A percentile compares a stretch with the other conserved stretches of the same genome.
Conservation (phyloP, 92 coral and sea anemone genomes). For the Epizoanthus scotinus region DNA sequence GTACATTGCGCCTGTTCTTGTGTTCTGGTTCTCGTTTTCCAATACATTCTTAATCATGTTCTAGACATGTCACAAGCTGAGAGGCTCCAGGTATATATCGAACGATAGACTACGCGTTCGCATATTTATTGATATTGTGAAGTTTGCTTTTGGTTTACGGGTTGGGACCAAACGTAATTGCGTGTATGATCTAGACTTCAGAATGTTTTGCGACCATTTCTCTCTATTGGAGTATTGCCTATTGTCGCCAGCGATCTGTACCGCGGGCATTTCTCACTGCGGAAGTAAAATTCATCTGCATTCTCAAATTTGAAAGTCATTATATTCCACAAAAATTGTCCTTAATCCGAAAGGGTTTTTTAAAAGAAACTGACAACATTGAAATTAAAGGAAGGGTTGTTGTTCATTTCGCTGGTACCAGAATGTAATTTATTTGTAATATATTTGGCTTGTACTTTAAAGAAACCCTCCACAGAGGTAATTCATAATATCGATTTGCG, state of each 20-base stretch:
- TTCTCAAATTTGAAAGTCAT: conserved; percentile 2
- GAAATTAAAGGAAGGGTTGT: too few species aligned
- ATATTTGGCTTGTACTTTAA: too few species aligned
- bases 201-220: neutral
- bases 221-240: neutral
- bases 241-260: neutral
- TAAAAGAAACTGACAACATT: too few species aligned
- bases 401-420: too few species aligned
- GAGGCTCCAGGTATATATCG: neutral
- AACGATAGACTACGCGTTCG: neutral
- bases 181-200: neutral
- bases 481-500: too few species aligned
- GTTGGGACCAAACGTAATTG: neutral
- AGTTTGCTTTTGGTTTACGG: too few species aligned
- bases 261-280: neutral
- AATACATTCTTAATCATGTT: too few species aligned
- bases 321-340: neutral
- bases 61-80: neutral
- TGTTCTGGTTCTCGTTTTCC: too few species aligned
- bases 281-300: conserved; percentile 34
- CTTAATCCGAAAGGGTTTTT: too few species aligned
- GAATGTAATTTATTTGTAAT: too few species aligned
- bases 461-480: too few species aligned
- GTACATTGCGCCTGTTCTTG: neutral
- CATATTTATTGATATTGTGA: neutral